phyloP scores from a whole-genome alignment of 2,113 vertebrate genomes.

The Stictonetta naevosa region DNA sequence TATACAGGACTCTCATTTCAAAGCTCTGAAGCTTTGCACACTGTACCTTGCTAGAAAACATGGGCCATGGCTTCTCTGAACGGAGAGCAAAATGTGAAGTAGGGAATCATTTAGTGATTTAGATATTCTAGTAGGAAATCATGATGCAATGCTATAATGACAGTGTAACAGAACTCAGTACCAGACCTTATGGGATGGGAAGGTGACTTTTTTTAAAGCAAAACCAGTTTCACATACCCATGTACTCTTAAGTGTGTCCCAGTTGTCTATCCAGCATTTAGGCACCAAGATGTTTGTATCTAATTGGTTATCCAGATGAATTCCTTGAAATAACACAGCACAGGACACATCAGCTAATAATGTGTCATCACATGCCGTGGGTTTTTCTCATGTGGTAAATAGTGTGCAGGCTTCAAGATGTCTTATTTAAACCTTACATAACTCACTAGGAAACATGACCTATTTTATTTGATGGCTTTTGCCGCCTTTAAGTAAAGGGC shows the following conservation, averaged over 20 bases:
- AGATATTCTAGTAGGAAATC: neutral
- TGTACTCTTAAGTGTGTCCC: neutral
- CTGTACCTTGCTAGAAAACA: neutral
- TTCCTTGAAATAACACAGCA: neutral
- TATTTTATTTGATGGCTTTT: neutral
- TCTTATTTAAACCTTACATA: neutral
- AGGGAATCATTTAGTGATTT: neutral
- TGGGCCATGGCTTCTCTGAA: neutral
- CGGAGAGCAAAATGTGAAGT: neutral
- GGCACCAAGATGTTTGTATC: neutral
- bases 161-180: neutral
- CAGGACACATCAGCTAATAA: neutral
- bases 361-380: neutral
- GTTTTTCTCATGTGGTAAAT: neutral
- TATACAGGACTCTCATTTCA: neutral
- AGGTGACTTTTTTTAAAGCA: neutral
- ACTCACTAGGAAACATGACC: neutral
- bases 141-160: neutral
- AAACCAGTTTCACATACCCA: neutral
- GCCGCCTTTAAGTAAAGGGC: neutral
- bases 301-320: neutral
- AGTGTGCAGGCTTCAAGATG: neutral
- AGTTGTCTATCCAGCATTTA: neutral
- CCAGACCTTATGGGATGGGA: too few relatives aligned
- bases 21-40: neutral